Percentiles rank a stretch among this genome's conserved stretches.
These are phyloP conservation scores for Solenopsis invicta DNA, from an alignment of 1,140 invertebrate species.

Conservation along the genomic window DNA sequence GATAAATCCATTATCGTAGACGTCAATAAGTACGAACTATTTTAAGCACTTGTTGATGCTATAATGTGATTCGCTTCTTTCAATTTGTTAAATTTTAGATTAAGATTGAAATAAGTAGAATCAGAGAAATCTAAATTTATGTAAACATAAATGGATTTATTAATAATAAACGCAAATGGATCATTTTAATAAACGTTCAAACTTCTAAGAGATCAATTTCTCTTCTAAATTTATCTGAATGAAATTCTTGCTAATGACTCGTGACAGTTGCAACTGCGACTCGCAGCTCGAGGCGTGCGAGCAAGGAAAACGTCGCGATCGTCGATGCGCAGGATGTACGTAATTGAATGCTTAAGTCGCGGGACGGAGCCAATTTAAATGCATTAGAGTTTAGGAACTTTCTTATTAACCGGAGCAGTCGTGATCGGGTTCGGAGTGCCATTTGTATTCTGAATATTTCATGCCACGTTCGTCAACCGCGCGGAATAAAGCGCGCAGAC, in stretches of 20 bases:
- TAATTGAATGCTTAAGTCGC: constrained; percentile 70
- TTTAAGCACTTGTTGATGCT: neutral
- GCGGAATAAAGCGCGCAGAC: neutral
- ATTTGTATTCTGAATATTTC: constrained; percentile 76
- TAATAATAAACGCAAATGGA: neutral
- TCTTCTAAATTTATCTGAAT: constrained; percentile 3
- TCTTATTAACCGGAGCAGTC: constrained; percentile 71
- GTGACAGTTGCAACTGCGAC: constrained; percentile 30
- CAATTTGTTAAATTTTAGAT: neutral
- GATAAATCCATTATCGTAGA: neutral
- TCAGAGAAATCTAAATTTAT: neutral
- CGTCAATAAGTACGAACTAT: neutral
- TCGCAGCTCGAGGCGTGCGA: neutral
- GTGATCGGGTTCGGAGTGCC: constrained; percentile 66
- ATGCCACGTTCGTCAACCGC: constrained; percentile 52
- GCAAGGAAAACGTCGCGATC: constrained; percentile 30
- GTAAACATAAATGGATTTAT: neutral
- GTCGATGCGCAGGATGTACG: constrained; percentile 32
- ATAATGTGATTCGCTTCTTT: neutral
- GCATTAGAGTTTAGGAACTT: constrained; percentile 74
- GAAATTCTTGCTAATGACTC: constrained; percentile 38
- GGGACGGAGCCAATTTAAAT: constrained; percentile 70
- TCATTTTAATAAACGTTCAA: neutral
- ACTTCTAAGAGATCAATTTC: neutral
- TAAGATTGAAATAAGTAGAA: neutral